A percentile compares a stretch with the other conserved stretches of the same genome.
phyloP scores from a whole-genome alignment of 2,888 invertebrate species.

The Cremastinae sp. region DNA sequence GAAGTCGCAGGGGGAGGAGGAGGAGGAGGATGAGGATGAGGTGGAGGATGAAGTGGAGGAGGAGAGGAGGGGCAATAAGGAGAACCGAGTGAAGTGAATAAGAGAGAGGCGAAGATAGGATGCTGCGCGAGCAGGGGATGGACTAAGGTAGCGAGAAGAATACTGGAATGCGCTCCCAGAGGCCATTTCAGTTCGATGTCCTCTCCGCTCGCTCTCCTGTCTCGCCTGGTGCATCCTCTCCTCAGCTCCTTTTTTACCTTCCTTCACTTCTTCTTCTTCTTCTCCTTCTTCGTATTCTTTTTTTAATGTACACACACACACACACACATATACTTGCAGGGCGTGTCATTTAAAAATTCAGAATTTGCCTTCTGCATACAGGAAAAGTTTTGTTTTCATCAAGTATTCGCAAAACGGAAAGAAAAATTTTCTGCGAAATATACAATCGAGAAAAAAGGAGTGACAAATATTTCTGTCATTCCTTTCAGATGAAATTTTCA shows the following conservation, averaged over 20 bases:
- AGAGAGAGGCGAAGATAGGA: slow-evolving; percentile 51
- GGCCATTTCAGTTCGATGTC: slow-evolving; percentile 80
- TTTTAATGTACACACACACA: slow-evolving; percentile 2
- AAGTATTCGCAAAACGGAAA: not conserved
- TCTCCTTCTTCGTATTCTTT: slow-evolving; percentile 72
- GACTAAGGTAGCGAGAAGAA: slow-evolving; percentile 77
- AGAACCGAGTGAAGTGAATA: slow-evolving; percentile 36
- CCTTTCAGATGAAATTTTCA: no score
- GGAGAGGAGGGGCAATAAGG: slow-evolving; percentile 28
- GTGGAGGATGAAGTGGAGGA: slow-evolving; percentile 40
- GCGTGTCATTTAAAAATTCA: slow-evolving; percentile 6
- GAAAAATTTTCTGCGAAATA: not conserved
- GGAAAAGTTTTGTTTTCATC: not conserved
- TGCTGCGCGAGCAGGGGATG: slow-evolving; percentile 64
- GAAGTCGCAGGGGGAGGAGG: slow-evolving; percentile 31
- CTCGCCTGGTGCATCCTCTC: slow-evolving; percentile 67
- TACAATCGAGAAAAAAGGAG: no score
- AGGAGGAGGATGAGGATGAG: slow-evolving; percentile 12
- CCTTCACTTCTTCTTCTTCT: slow-evolving; percentile 61
- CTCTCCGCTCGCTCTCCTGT: slow-evolving; percentile 76
- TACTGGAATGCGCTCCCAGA: slow-evolving; percentile 79
- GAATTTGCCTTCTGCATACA: not conserved
- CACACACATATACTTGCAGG: slow-evolving; percentile 7
- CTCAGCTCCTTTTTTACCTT: slow-evolving; percentile 43
- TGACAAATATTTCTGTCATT: no score